Evolutionary conservation across 2,888 invertebrate species (phyloP), one percentile per base, ranked within the genome.

Genomic region (Xestobium rufovillosum): DNA sequence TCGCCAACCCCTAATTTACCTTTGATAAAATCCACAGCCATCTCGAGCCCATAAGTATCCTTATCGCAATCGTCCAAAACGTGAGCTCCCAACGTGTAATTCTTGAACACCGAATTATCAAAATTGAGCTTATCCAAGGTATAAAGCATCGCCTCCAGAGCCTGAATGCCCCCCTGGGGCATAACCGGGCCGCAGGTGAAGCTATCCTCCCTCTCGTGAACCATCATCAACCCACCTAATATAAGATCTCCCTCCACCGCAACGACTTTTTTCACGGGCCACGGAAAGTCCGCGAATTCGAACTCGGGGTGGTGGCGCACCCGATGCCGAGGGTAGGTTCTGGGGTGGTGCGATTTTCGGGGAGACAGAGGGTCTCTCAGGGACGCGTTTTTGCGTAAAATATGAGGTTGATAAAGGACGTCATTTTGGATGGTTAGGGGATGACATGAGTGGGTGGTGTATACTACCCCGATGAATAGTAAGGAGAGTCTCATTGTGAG

Each of bases 11-110:
- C n/a, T n/a, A 16, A 63, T 77, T 70, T 68, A 94, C 94, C 92
- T 83, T 92, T 89, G 44, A 94, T 94, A 63, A 94, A 94, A 67
- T 94, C 92, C 10, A 94, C 87, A 10, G 92, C 90, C 82, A 94
- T 92, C 63, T 94, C 92, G 47, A 94, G 70, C 1, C 94, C 94
- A 57, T 92, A 92, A 0, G 92, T 94, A 61, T 94, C 94, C 67
- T 90, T 87, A 70, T 94, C 94, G 65, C 94, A 94, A 65, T 94
- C 94, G 59, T 94, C 94, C 44, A 94, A 71, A 34, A 94, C 80
- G 59, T 91, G 85, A 6, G 89, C 89, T 25, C 92, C 92, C 8
- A 94, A 67, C 3, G 72, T 78, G 34, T 91, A 79, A 34, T 84
- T 85, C 1, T 86, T 86, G 44, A 88, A 69, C 41, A 88, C 67